Evolutionary conservation across 2,888 invertebrate genomes (phyloP).

Genomic region (Aromia moschata): DNA sequence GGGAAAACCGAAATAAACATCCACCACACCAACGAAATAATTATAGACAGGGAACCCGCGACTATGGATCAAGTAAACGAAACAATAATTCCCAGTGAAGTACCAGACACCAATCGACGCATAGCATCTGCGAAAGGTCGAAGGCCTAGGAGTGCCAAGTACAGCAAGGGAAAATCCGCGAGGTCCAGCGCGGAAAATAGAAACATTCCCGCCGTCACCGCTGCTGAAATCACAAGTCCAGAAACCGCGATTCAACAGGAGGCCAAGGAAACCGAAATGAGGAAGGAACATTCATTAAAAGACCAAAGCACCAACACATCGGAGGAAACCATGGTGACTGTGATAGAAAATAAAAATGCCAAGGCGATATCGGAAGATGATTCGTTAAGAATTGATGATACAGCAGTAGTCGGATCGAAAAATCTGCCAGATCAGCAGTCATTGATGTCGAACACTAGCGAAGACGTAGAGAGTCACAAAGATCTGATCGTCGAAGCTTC

Average conservation of each 20-base stretch:
- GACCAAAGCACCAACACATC: slow-evolving; percentile 49
- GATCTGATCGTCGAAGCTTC: slow-evolving; percentile 58
- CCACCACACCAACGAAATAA: slow-evolving; percentile 53
- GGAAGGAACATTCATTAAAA: slow-evolving; percentile 23
- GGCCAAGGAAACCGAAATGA: background rate
- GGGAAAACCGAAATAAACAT: slow-evolving; percentile 56
- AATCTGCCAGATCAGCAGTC: slow-evolving; percentile 49
- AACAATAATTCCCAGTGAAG: background rate
- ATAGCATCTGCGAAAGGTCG: slow-evolving; percentile 41
- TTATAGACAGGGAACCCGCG: slow-evolving; percentile 38
- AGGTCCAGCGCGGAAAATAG: slow-evolving; percentile 35
- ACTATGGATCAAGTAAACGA: slow-evolving; percentile 5
- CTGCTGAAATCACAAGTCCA: slow-evolving; percentile 28
- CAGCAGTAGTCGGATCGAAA: slow-evolving; percentile 2
- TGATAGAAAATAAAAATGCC: slow-evolving; percentile 35
- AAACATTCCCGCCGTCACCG: slow-evolving; percentile 14
- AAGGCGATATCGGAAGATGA: background rate
- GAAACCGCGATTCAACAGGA: slow-evolving; percentile 27
- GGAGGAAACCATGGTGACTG: slow-evolving; percentile 42
- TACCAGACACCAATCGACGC: background rate
- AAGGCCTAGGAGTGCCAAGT: slow-evolving; percentile 55
- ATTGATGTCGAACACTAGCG: slow-evolving; percentile 56
- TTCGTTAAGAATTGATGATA: slow-evolving; percentile 22
- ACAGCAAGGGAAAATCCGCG: slow-evolving; percentile 39
- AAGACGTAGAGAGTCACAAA: slow-evolving; percentile 55